Percentiles rank a stretch among this genome's conserved stretches.
phyloP scores from a whole-genome alignment of 2,113 vertebrate genomes.

The Corythaixoides concolor region DNA sequence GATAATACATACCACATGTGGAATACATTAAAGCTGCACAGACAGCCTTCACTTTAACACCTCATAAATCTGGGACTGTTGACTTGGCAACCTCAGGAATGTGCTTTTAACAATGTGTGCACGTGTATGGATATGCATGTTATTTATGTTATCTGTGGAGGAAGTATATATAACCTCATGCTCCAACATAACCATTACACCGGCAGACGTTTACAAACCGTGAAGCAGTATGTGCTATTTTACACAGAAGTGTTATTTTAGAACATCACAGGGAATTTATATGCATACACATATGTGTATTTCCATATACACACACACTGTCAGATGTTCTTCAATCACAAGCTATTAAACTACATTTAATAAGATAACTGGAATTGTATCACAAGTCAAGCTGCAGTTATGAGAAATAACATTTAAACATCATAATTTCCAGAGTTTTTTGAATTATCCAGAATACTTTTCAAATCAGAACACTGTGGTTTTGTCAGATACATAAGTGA shows the following conservation, averaged over 20 bases:
- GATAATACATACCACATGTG: not conserved
- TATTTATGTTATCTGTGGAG: not conserved
- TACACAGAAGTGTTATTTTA: not conserved
- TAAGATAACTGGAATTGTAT: not conserved
- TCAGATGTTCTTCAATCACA: not conserved
- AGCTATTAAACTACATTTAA: not conserved
- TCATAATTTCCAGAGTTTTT: not conserved
- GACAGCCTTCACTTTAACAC: not conserved
- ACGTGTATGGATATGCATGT: fast-evolving
- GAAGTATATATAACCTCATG: not conserved
- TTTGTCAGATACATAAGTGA: not conserved
- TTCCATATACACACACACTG: not conserved
- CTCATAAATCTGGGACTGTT: not conserved
- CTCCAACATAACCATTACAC: not conserved
- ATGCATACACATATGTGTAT: fast-evolving
- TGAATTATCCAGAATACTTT: not conserved
- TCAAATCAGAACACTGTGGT: not conserved
- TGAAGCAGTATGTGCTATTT: not conserved
- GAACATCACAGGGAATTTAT: not conserved
- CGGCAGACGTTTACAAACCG: not conserved
- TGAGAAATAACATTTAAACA: not conserved
- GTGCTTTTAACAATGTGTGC: not conserved
- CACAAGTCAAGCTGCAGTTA: not conserved
- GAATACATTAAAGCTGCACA: not conserved
- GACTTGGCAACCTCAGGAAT: not conserved